Evolutionary conservation across 2,888 invertebrate species (phyloP).

Genomic region (Odontocerum albicorne): DNA sequence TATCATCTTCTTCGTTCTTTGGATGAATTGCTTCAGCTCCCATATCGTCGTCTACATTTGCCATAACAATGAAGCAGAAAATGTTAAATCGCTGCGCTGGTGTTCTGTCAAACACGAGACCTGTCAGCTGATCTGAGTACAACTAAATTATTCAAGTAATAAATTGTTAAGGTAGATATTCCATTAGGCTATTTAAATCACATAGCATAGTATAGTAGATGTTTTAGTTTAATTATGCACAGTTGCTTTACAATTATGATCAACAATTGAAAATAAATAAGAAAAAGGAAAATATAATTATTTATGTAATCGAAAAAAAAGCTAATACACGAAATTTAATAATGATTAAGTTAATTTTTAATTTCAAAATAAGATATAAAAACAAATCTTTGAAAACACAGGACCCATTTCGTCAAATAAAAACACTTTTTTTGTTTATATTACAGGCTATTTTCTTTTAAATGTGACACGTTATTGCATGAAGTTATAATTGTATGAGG

Average conservation of each 20-base stretch:
- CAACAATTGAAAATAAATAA: not conserved
- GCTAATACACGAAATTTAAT: too few relatives aligned
- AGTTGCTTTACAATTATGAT: not conserved
- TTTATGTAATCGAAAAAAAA: not conserved
- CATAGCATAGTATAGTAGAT: not conserved
- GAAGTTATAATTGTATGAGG: too few relatives aligned
- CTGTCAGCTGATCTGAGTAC: constrained; percentile 19
- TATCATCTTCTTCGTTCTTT: constrained; percentile 25
- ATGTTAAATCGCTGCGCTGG: too few relatives aligned
- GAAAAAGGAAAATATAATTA: not conserved
- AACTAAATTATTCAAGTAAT: too few relatives aligned
- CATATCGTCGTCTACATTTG: constrained; percentile 18
- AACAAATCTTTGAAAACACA: too few relatives aligned
- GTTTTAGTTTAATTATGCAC: not conserved
- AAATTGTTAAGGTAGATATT: too few relatives aligned
- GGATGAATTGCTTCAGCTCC: constrained; percentile 17
- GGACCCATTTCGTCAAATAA: too few relatives aligned
- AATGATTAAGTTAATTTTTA: too few relatives aligned
- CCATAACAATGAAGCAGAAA: constrained; percentile 7
- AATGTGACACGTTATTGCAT: too few relatives aligned
- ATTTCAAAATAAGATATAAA: too few relatives aligned
- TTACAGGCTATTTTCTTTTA: too few relatives aligned
- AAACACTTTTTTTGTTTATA: too few relatives aligned
- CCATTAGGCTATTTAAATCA: not conserved
- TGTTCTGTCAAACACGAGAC: constrained; percentile 20